Percentiles rank a stretch among this genome's conserved stretches.
These are phyloP conservation scores for Horisme vitalbata DNA, from an alignment of 2,888 invertebrate species.

Conservation along the genomic window DNA sequence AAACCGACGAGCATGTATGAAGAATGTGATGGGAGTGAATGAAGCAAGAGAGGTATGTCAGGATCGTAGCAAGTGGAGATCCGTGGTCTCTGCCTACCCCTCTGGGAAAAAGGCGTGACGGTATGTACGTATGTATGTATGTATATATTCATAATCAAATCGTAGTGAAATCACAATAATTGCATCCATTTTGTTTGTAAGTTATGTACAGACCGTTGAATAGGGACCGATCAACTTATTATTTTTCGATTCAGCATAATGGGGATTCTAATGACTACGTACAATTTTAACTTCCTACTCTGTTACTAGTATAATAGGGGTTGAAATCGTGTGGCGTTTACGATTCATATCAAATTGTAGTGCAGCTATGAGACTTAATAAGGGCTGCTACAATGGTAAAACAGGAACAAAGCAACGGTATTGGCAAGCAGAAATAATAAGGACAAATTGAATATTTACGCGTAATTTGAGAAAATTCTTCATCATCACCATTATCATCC, in stretches of 20 bases:
- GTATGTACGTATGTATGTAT: too few relatives aligned
- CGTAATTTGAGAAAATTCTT: neutral
- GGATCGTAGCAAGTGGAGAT: too few relatives aligned
- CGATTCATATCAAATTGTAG: conserved; percentile 3
- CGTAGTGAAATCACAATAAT: conserved; percentile 2
- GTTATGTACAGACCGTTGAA: conserved; percentile 37
- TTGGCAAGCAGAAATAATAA: conserved; percentile 12
- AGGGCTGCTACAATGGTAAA: conserved; percentile 21
- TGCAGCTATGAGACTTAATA: conserved; percentile 14
- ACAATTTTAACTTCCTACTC: conserved; percentile 23
- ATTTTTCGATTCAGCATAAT: conserved; percentile 46
- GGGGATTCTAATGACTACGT: conserved; percentile 34
- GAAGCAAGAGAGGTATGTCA: too few relatives aligned
- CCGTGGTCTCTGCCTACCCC: too few relatives aligned
- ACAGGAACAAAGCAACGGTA: conserved; percentile 1
- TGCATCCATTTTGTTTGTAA: conserved; percentile 19
- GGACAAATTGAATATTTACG: conserved; percentile 6
- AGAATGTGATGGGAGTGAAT: too few relatives aligned
- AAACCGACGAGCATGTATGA: too few relatives aligned
- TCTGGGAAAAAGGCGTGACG: too few relatives aligned
- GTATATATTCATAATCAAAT: too few relatives aligned
- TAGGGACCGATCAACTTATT: conserved; percentile 39
- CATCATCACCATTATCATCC: too few relatives aligned
- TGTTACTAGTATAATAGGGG: conserved; percentile 29
- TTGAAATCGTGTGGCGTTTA: conserved; percentile 21